Conservation (phyloP, 2,113 vertebrate genomes). For the Pavo muticus region DNA sequence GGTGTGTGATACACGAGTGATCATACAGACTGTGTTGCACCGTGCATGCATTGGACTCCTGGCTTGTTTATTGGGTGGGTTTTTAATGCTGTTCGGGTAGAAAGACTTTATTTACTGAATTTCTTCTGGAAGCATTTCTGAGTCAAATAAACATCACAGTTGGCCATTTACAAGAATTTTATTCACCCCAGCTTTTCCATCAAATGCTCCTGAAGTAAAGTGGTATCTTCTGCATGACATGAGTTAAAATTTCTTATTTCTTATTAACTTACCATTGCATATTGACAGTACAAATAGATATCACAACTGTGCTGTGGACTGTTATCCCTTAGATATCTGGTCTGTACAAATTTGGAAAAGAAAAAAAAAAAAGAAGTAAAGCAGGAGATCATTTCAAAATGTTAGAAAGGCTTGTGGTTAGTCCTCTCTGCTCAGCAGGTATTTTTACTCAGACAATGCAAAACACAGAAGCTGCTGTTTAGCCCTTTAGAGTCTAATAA, state of each 20-base stretch:
- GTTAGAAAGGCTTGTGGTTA: not conserved
- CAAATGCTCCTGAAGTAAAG: not conserved
- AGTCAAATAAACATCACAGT: not conserved
- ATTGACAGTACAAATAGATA: not conserved
- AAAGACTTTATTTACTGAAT: not conserved
- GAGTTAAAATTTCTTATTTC: not conserved
- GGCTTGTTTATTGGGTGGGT: not conserved
- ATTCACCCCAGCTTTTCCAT: not conserved
- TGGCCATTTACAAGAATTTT: not conserved
- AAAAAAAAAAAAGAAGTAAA: not conserved
- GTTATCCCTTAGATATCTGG: not conserved
- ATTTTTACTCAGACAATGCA: not conserved
- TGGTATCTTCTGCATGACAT: not conserved
- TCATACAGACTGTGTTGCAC: not conserved
- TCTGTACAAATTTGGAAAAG: not conserved
- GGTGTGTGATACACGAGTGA: not conserved
- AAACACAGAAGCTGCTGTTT: not conserved
- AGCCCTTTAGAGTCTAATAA: not conserved
- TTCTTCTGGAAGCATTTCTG: not conserved
- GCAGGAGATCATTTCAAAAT: not conserved
- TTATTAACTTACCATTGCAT: not conserved
- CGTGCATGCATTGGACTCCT: not conserved
- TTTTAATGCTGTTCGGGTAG: not conserved
- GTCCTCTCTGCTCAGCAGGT: not conserved
- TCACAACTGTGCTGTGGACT: not conserved